Evolutionary conservation across 2,888 invertebrate genomes (phyloP), one percentile per base, ranked within the genome.

Genomic region (Parnassius smintheus): DNA sequence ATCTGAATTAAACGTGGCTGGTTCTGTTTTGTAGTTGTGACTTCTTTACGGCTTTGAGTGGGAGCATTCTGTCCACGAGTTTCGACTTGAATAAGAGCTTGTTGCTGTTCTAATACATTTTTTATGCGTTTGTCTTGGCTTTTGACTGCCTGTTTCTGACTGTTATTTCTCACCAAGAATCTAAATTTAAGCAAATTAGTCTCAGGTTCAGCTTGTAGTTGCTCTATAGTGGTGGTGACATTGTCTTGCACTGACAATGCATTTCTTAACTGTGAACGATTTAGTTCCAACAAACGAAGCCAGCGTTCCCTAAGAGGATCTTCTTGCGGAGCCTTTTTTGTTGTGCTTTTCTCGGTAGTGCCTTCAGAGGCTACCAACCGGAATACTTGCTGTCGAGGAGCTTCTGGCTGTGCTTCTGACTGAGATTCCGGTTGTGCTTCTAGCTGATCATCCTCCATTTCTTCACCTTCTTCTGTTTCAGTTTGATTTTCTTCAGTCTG

Each of bases 81-180:
- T 65, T 81, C 80, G 22, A 78, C 78, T 64, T 75, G 77, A 12
- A 77, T 73, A 10, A 76, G 64, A 48, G 79, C 76, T 8, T 79
- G 82, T 67, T 83, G 82, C 59, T 80, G 81, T 48, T 76, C 77
- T 50, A 79, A 68, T 35, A 65, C 69, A 13, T 70, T 71, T 9
- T 68, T 68, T 18, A 72, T 56, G 22, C 82, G 68, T n/a, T 49
- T 49, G n/a, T 78, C 81, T 64, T 82, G 81, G 9, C 85, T 69
- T 67, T 82, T 82, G 56, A 72, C 72, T 0, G 75, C 78, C 22
- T 76, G 76, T 64, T 77, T 81, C 52, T 74, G 75, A 11, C 76
- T 75, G 54, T 80, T 83, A 67, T 85, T 81, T 65, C 83, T 80
- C 0, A 79, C 65, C 62, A 82, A 70, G 65, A 83, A 69, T 80